These are phyloP conservation scores for Nymphalis polychloros DNA, from an alignment of 2,888 invertebrate species.

Conservation along the genomic window DNA sequence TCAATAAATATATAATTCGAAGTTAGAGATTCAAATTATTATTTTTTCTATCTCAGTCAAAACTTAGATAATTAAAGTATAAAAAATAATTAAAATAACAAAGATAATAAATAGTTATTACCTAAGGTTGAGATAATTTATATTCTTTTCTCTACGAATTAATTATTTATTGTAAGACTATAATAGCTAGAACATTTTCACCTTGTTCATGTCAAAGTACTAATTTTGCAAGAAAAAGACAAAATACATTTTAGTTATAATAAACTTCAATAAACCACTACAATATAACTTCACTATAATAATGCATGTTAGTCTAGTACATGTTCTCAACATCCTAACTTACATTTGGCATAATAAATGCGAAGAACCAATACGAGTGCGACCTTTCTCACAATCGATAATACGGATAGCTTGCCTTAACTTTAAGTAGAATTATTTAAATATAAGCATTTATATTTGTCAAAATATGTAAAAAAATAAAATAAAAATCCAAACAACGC, in stretches of 20 bases:
- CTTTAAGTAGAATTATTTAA: neutral
- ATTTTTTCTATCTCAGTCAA: too few relatives aligned
- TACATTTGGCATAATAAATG: conserved; percentile 35
- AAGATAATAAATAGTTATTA: too few relatives aligned
- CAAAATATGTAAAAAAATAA: neutral
- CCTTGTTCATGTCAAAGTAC: neutral
- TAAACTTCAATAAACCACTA: neutral
- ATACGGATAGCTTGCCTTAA: neutral
- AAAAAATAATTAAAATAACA: too few relatives aligned
- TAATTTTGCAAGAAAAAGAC: neutral
- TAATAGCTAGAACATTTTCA: neutral
- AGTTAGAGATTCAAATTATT: too few relatives aligned
- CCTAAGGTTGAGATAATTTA: too few relatives aligned
- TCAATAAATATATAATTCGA: too few relatives aligned
- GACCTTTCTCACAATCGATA: neutral
- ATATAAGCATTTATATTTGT: neutral
- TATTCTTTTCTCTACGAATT: neutral
- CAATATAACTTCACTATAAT: neutral
- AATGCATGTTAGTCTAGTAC: neutral
- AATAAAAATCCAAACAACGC: too few relatives aligned
- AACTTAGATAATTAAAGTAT: too few relatives aligned
- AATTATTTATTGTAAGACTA: conserved; percentile 9
- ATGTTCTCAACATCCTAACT: neutral
- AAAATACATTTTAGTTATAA: neutral
- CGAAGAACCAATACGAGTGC: neutral